A percentile compares a stretch with the other conserved stretches of the same genome.
Evolutionary conservation across 2,888 invertebrate genomes (phyloP).

Genomic region (Dynastes maya): DNA sequence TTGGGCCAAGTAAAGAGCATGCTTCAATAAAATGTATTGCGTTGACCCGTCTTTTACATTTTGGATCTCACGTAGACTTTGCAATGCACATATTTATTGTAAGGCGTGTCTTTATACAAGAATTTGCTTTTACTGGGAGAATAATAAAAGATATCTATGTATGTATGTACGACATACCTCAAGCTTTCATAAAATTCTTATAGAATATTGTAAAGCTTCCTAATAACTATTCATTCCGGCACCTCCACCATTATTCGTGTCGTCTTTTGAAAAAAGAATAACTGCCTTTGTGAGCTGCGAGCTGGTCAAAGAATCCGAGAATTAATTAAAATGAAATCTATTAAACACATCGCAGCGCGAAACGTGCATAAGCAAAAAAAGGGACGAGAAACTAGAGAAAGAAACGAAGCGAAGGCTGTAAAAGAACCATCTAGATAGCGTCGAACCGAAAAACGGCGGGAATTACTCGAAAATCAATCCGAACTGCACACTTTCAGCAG

Average conservation of each 20-base stretch:
- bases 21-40: no score
- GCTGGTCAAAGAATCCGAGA: neutral
- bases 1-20: no score
- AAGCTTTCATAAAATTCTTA: no score
- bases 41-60: no score
- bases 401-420: constrained; percentile 21
- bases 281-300: neutral
- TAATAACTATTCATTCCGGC: neutral
- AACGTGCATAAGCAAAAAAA: constrained; percentile 1
- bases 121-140: no score
- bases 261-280: neutral
- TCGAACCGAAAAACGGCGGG: constrained; percentile 24
- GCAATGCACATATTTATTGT: no score
- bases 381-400: neutral
- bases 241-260: neutral
- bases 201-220: no score
- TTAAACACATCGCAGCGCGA: neutral
- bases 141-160: no score
- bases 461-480: constrained; percentile 43
- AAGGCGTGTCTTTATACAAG: no score
- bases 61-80: no score
- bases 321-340: constrained; percentile 14
- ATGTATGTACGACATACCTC: no score
- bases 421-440: constrained; percentile 26
- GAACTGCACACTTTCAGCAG: constrained; percentile 34